These are phyloP conservation scores for Arrhamphus sclerolepis DNA, from an alignment of 2,797 vertebrate genomes.

Conservation along the genomic window DNA sequence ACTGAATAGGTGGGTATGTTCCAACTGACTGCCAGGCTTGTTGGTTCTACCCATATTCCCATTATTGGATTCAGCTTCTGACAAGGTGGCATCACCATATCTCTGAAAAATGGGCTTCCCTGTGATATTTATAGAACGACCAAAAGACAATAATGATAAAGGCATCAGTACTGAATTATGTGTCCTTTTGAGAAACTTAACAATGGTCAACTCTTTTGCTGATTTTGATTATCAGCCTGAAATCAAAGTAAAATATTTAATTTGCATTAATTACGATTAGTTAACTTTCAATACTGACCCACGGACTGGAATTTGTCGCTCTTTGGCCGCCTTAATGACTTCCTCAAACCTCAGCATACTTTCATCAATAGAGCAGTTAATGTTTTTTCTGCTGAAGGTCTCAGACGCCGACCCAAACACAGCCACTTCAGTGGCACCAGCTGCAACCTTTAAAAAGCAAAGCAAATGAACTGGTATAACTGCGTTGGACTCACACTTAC, in stretches of 20 bases:
- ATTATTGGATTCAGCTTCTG: too few relatives aligned
- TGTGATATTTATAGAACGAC: too few relatives aligned
- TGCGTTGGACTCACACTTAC: conserved; percentile 24
- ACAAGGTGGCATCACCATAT: too few relatives aligned
- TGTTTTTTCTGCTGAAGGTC: conserved; percentile 91
- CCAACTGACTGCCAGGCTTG: too few relatives aligned
- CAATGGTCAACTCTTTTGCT: too few relatives aligned
- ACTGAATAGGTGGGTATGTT: too few relatives aligned
- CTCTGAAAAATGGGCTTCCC: too few relatives aligned
- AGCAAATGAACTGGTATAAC: conserved; percentile 44
- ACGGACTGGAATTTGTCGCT: conserved; percentile 87
- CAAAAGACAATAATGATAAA: conserved; percentile 6
- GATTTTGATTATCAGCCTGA: not conserved
- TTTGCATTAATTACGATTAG: conserved; percentile 30
- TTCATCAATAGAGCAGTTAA: conserved; percentile 95
- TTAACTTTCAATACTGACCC: conserved; percentile 81
- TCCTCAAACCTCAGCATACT: conserved; percentile 92
- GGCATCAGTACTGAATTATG: conserved; percentile 52
- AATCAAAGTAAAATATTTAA: conserved; percentile 13
- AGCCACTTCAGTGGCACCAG: conserved; percentile 92
- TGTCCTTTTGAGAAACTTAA: conserved; percentile 32
- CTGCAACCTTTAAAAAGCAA: conserved; percentile 84
- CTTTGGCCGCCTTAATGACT: conserved; percentile 84
- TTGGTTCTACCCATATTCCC: too few relatives aligned
- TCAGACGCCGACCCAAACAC: conserved; percentile 96